These are phyloP conservation scores for Morpho helenor DNA, from an alignment of 2,888 invertebrate genomes.

Conservation along the genomic window DNA sequence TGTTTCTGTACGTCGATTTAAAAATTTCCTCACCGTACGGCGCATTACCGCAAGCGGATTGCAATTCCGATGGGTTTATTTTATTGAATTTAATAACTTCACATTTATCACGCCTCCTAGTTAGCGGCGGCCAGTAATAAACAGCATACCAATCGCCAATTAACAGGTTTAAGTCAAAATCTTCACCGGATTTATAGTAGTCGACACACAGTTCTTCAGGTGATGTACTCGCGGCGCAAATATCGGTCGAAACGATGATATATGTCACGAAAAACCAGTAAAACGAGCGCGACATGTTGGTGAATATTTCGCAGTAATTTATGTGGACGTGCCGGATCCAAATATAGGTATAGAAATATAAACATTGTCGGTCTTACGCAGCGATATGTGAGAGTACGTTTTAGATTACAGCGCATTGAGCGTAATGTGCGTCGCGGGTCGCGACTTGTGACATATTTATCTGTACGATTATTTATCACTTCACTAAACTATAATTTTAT, in stretches of 20 bases:
- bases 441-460: constrained; percentile 30
- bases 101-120: constrained; percentile 47
- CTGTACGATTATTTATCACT: constrained; percentile 15
- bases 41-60: constrained; percentile 36
- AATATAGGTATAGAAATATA: constrained; percentile 18
- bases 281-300: constrained; percentile 24
- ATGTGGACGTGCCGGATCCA: constrained; percentile 16
- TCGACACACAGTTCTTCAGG: constrained; percentile 48
- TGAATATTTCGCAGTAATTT: constrained; percentile 15
- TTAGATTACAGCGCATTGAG: constrained; percentile 23
- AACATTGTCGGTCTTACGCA: constrained; percentile 23
- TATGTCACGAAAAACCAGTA: constrained; percentile 20
- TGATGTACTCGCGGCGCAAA: constrained; percentile 31
- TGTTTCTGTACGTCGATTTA: constrained; percentile 51
- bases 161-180: constrained; percentile 47
- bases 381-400: constrained; percentile 24
- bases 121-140: constrained; percentile 61
- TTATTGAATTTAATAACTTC: constrained; percentile 46
- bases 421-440: constrained; percentile 18
- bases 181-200: constrained; percentile 51
- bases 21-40: constrained; percentile 36
- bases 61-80: constrained; percentile 33
- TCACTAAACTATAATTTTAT: neutral
- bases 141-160: constrained; percentile 51
- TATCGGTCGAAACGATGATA: constrained; percentile 22